These are phyloP conservation scores for Heliconius charithonia DNA, from an alignment of 2,888 invertebrate genomes.

Conservation along the genomic window DNA sequence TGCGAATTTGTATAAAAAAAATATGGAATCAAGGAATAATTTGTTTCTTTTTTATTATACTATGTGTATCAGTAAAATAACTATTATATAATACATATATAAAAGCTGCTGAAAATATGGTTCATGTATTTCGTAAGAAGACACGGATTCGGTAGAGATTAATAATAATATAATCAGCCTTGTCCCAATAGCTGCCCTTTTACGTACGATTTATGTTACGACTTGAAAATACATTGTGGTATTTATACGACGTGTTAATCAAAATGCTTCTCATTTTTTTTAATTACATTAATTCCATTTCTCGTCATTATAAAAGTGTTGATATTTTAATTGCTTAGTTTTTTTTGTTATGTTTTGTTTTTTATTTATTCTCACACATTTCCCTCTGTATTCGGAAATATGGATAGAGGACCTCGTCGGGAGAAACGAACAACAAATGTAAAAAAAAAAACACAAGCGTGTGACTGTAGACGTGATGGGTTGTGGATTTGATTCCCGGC, in stretches of 20 bases:
- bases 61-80: too few relatives aligned
- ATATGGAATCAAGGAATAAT: too few relatives aligned
- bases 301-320: background rate
- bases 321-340: background rate
- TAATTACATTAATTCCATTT: background rate
- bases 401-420: too few relatives aligned
- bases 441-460: too few relatives aligned
- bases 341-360: background rate
- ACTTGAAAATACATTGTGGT: conserved; percentile 29
- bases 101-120: background rate
- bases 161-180: conserved; percentile 36
- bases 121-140: conserved; percentile 15
- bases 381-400: too few relatives aligned
- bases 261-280: conserved; percentile 29
- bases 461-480: too few relatives aligned
- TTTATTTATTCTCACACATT: background rate
- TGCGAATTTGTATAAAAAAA: too few relatives aligned
- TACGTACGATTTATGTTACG: conserved; percentile 35
- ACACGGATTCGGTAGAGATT: conserved; percentile 24
- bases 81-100: background rate
- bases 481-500: too few relatives aligned
- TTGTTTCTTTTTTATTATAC: too few relatives aligned
- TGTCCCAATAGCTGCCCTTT: conserved; percentile 32
- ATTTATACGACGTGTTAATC: conserved; percentile 41
- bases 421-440: too few relatives aligned